A percentile compares a stretch with the other conserved stretches of the same genome.
Evolutionary conservation across 2,113 vertebrate species (phyloP).

Genomic region (Amazona guildingii): DNA sequence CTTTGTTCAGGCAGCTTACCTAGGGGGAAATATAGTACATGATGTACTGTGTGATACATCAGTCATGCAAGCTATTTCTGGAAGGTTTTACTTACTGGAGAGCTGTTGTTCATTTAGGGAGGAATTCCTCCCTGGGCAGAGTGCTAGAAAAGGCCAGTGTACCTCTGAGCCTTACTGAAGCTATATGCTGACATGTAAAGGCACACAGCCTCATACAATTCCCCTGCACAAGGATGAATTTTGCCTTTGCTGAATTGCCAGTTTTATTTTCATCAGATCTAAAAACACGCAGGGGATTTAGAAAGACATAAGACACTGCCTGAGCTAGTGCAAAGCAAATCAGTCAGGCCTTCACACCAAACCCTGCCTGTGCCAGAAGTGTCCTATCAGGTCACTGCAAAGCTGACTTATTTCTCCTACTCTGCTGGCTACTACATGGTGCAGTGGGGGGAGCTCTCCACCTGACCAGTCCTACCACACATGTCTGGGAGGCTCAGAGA

Average conservation of each 20-base stretch:
- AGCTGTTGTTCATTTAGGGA: constrained; percentile 7
- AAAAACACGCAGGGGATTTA: neutral
- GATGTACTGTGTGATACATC: constrained; percentile 28
- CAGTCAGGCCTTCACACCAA: neutral
- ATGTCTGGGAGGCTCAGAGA: fast-evolving
- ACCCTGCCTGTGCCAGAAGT: neutral
- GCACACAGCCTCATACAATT: neutral
- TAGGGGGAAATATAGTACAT: constrained; percentile 9
- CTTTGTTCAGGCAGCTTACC: constrained; percentile 54
- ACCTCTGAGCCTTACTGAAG: neutral
- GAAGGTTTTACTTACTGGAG: neutral
- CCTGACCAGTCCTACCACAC: fast-evolving
- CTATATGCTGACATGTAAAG: fast-evolving
- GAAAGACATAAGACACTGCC: neutral
- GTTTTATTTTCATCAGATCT: neutral
- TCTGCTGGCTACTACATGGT: neutral
- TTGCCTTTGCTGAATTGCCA: neutral
- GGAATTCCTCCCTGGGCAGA: constrained; percentile 5
- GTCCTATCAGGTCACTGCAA: neutral
- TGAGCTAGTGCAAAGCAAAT: neutral
- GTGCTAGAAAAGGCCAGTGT: neutral
- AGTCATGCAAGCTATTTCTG: constrained; percentile 34
- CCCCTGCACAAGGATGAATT: neutral
- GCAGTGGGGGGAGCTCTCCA: neutral
- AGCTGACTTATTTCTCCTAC: neutral